Base-by-base conservation (phyloP, 37 sponge, comb jelly and placozoan species). In the Diacarnus erythraeanus region DNA sequence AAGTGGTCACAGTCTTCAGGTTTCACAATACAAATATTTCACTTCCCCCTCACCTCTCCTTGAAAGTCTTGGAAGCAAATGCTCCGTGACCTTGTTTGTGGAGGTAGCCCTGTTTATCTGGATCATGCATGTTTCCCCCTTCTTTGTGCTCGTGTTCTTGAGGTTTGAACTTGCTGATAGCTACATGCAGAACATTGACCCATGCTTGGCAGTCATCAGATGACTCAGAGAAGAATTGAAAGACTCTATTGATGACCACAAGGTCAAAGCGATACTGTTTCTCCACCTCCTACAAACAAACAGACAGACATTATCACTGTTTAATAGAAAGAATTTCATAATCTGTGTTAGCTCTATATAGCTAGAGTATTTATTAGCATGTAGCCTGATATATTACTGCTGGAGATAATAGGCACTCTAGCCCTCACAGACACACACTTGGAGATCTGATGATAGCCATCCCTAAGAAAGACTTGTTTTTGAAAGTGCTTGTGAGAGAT, bases 151-250 rank as follows among this genome's bases (percentile, higher is more conserved):
- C 81, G 44, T 79, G 56, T 22, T 79, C 79, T 70, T 80, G 81
- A 3, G 81, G 75, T 39, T 74, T 86, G 80, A 76, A 94, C 51
- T 38, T 74, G 70, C 76, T 66, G 41, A 91, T 94, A 60, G 95
- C 95, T 18, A 78, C 83, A 57, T 94, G 92, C n/a, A 94, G 76
- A 27, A 91, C 93, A 64, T 81, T 84, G 26, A 94, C 75, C 92
- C 95, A 94, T 20, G 33, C 61, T 25, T 82, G 39, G 42, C 80
- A 77, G 23, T 91, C 95, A n/a, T 88, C 92, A 67, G 72, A 37
- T 15, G 71, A 64, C 1, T 77, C 82, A 25, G 90, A 60, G 42
- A 63, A 84, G 71, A 92, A 88, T 69, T 92, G 93, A 63, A 92
- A 92, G 0, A 92, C 93, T 85, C 93, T 77, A 74, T 84, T 88